phyloP scores from a whole-genome alignment of 2,888 invertebrate species.

The Cheilosia pagana region DNA sequence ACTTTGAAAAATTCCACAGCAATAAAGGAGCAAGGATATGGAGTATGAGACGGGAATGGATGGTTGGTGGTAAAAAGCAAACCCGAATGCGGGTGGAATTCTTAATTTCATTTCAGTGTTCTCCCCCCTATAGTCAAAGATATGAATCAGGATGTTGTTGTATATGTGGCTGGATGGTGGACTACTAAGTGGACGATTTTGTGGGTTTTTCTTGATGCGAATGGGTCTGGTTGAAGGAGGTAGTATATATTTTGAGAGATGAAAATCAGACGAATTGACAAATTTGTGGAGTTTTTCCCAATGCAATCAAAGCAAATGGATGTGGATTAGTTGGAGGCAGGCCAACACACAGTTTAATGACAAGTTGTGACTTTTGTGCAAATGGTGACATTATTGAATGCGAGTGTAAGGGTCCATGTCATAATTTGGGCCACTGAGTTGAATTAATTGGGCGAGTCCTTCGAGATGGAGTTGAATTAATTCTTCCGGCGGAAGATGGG shows the following conservation, averaged over 20 bases:
- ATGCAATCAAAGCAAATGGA: background rate
- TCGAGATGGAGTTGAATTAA: too few relatives aligned
- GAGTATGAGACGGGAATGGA: background rate
- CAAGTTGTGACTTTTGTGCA: conserved; percentile 1
- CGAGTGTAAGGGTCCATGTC: too few relatives aligned
- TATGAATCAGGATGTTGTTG: conserved; percentile 70
- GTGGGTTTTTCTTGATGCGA: conserved; percentile 23
- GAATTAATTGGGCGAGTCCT: background rate
- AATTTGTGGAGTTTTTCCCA: conserved; percentile 18
- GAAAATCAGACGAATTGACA: conserved; percentile 62
- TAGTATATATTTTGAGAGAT: conserved; percentile 45
- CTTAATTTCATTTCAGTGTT: conserved; percentile 61
- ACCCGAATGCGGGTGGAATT: conserved; percentile 70
- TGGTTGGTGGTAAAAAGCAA: conserved; percentile 18
- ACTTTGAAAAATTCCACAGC: conserved; percentile 59
- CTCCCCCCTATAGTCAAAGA: conserved; percentile 34
- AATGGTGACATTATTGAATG: background rate
- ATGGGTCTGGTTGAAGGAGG: conserved; percentile 43
- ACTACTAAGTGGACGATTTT: conserved; percentile 58
- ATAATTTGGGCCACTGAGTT: background rate
- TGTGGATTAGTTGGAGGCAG: background rate
- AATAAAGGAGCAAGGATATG: conserved; percentile 37
- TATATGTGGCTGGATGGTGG: conserved; percentile 22
- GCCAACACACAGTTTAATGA: background rate
- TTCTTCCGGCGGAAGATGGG: too few relatives aligned